Evolutionary conservation across 2,113 vertebrate genomes (phyloP), one percentile per base, ranked within the genome.

Genomic region (Channa argus): DNA sequence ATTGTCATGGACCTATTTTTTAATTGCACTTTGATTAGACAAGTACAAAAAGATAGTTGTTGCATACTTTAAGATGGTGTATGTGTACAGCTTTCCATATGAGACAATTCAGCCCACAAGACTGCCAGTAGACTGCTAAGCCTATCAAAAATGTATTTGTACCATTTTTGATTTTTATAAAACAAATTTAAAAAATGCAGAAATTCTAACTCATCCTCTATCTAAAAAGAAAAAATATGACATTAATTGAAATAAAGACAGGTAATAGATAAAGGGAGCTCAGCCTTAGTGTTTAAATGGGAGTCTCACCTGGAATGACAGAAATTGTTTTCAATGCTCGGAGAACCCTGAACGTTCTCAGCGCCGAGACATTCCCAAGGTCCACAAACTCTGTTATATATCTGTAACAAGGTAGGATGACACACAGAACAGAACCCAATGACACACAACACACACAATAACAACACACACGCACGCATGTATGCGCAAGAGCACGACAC

Each of bases 291-390:
- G 95, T 95, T 90, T 93, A 95, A 95, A 95, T n/a, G 89, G 87
- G 93, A 91, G 86, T 96, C 98, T 99, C 97, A 99, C 98, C 98
- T 99, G 98, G 98, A 96, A 99, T 99, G 91, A 99, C 98, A 97
- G 98, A 98, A 96, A 99, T 98, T 95, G 98, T 99, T 98, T 99
- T 99, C 96, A 99, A 96, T 95, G 98, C 98, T 98, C 98, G 97
- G 95, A 99, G 97, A 98, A 99, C 98, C 96, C 98, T 99, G 98
- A 99, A 99, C 94, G 98, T 99, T 99, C 98, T 99, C 96, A 99
- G 96, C 95, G 98, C 98, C 95, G 98, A 99, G 94, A 99, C 98
- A 98, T 99, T 99, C 92, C 98, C 98, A 93, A 99, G 97, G 96
- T 99, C 98, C 96, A 99, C 97, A 98, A 99, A 99, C 95, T 99